phyloP scores from a whole-genome alignment of 30 jellyfish, hydroid and myxozoan species.

The Aurelia aurita complex sp. Pacific region DNA sequence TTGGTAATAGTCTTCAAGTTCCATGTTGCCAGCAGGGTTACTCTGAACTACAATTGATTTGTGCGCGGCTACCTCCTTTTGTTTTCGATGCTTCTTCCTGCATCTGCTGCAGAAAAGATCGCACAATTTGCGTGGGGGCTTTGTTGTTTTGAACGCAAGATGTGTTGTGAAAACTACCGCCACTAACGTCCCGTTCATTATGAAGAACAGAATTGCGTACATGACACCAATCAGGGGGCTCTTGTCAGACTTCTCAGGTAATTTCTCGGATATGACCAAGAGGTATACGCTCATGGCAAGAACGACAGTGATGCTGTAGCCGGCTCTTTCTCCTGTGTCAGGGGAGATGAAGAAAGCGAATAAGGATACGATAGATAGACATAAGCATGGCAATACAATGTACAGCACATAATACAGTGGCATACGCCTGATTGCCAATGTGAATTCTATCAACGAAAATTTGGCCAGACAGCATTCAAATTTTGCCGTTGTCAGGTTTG shows the following conservation, averaged over 20 bases:
- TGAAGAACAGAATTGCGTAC: constrained; percentile 35
- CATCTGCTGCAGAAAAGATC: constrained; percentile 37
- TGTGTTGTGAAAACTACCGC: constrained; percentile 46
- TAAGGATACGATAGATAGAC: constrained; percentile 27
- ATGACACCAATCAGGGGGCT: constrained; percentile 69
- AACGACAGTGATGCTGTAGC: constrained; percentile 66
- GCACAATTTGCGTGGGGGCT: constrained; percentile 50
- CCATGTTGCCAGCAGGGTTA: not conserved
- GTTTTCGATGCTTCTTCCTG: constrained; percentile 6
- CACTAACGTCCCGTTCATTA: constrained; percentile 48
- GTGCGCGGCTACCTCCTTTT: not conserved
- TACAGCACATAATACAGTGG: constrained; percentile 65
- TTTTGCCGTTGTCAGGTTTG: not conserved
- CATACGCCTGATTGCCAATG: constrained; percentile 33
- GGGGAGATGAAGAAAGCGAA: constrained; percentile 66
- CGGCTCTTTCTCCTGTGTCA: constrained; percentile 69
- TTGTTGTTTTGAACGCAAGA: constrained; percentile 38
- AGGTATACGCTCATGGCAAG: constrained; percentile 74
- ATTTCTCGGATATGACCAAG: constrained; percentile 67
- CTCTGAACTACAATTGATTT: too few species aligned
- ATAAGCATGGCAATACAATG: constrained; percentile 66
- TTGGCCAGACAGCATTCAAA: constrained; percentile 59
- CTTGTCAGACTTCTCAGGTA: constrained; percentile 72
- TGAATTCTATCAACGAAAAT: constrained; percentile 43
- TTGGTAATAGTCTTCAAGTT: not conserved